Evolutionary conservation across 2,797 vertebrate genomes (phyloP).

Genomic region (Australoheros facetus): DNA sequence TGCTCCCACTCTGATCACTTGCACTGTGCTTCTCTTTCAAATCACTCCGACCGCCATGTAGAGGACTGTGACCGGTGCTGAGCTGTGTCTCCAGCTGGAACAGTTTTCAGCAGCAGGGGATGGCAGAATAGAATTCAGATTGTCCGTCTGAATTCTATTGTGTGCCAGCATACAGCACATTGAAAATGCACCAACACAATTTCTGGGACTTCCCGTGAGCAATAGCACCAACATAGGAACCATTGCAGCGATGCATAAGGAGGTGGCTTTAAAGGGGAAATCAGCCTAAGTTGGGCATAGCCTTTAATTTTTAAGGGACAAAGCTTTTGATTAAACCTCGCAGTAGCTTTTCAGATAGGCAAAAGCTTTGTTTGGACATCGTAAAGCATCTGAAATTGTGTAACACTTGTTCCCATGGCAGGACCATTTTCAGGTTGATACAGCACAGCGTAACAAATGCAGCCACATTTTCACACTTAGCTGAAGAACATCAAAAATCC

Average conservation of each 20-base stretch:
- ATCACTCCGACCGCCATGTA: background rate
- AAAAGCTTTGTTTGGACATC: background rate
- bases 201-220: background rate
- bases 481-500: background rate
- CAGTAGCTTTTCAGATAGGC: background rate
- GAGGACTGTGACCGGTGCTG: no score
- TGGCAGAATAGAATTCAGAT: background rate
- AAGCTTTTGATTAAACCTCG: accelerated
- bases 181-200: background rate
- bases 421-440: background rate
- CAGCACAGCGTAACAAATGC: background rate
- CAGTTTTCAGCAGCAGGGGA: no score
- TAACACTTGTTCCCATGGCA: background rate
- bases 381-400: background rate
- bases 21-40: background rate
- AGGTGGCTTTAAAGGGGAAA: background rate
- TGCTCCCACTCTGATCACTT: background rate
- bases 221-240: background rate
- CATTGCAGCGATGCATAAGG: background rate
- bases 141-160: background rate
- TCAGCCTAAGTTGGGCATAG: background rate
- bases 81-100: no score
- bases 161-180: no score
- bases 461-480: background rate
- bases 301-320: background rate